A percentile compares a stretch with the other conserved stretches of the same genome.
Evolutionary conservation across 2,113 vertebrate species (phyloP).

Genomic region (Prietella phreatophila): DNA sequence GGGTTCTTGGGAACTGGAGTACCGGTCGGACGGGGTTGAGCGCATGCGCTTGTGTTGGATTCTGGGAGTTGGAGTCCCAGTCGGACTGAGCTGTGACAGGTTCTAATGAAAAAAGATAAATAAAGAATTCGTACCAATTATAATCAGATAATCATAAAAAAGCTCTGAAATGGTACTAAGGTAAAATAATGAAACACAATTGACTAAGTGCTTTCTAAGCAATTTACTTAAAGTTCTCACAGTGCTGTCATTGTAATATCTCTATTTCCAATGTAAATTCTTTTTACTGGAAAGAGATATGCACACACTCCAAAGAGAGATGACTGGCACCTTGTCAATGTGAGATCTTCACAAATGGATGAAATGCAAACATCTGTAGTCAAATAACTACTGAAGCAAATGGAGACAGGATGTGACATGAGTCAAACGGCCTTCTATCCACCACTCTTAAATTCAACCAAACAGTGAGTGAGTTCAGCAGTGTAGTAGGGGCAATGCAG

Average conservation of each 20-base stretch:
- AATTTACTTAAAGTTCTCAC: background rate
- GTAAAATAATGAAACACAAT: background rate
- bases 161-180: background rate
- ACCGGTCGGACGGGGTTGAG: too few relatives aligned
- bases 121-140: background rate
- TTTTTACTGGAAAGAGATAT: background rate
- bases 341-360: background rate
- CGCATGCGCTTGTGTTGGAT: too few relatives aligned
- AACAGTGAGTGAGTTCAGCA: background rate
- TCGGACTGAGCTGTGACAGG: too few relatives aligned
- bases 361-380: constrained; percentile 3
- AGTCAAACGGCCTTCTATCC: background rate
- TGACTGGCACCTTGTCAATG: background rate
- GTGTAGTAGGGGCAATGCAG: background rate
- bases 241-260: background rate
- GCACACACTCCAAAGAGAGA: background rate
- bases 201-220: background rate
- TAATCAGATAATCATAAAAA: background rate
- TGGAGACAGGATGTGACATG: background rate
- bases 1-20: too few relatives aligned
- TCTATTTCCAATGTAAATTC: background rate
- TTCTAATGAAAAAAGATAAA: background rate
- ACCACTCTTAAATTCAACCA: background rate
- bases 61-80: too few relatives aligned
- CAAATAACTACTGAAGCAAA: background rate